Evolutionary conservation across 2,888 invertebrate species (phyloP), one percentile per base, ranked within the genome.

Genomic region (Amblyteles armatorius): DNA sequence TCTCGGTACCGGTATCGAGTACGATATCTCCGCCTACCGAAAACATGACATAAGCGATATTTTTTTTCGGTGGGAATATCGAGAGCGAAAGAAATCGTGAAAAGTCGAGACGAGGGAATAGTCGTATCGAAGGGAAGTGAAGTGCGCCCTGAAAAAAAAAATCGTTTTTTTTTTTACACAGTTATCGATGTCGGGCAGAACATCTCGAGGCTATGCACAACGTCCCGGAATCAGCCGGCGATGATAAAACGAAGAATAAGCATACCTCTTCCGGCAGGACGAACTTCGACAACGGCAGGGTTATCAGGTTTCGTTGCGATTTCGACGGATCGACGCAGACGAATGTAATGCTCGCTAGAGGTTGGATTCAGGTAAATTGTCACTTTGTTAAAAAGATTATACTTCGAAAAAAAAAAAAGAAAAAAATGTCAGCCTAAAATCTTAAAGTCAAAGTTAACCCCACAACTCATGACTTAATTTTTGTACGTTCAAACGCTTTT

Each of bases 231-330:
- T 29, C 16, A 60, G 0, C 9, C 3, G 26, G 29, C 26, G 60
- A 60, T 26, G 29, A 1, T 13, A 60, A 29, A 60, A 5, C 26
- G 60, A 60, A 60, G 16, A 63, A 48, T 1, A 74, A 72, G n/a
- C 36, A 13, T 36, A 22, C 11, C 11, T 9, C 2, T 65, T 36
- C 13, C 22, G 67, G 26, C 11, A 26, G 50, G 26, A 78, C n/a
- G 40, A 68, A 48, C 26, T 22, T 48, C 50, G 63, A 69, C 3
- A 81, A 85, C 22, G 86, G 79, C 74, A 91, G 87, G 84, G 76
- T 84, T 57, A 86, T 92, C 79, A 91, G 83, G 87, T 93, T 91
- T 79, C 91, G 92, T 13, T 93, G 92, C 73, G 92, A 92, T 85
- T 90, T 89, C 81, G 82, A 88, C 33, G 50, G 65, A 22, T 89